phyloP scores from a whole-genome alignment of 2,113 vertebrate species.

The Phalacrocorax brasilianus region DNA sequence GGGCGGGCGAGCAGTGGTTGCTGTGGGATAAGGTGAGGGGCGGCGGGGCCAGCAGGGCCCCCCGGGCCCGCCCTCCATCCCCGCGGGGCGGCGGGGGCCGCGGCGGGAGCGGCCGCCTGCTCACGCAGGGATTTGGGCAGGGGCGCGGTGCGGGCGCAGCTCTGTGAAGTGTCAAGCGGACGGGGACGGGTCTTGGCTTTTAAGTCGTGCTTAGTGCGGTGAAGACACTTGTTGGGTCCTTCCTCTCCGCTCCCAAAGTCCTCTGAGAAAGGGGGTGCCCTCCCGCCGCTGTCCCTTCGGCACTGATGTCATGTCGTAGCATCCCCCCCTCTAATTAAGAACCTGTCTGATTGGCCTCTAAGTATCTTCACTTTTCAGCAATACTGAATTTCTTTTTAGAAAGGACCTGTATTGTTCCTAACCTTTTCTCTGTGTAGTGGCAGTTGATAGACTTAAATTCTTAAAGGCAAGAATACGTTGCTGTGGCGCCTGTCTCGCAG shows the following conservation, averaged over 20 bases:
- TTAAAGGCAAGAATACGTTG: neutral
- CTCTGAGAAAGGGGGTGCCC: too few relatives aligned
- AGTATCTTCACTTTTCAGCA: accelerated
- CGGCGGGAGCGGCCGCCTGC: too few relatives aligned
- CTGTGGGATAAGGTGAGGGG: too few relatives aligned
- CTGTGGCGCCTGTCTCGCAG: accelerated
- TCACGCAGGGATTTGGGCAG: too few relatives aligned
- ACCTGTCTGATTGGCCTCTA: accelerated
- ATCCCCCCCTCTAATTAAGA: accelerated
- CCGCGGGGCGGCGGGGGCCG: too few relatives aligned
- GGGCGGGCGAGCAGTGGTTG: too few relatives aligned
- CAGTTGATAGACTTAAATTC: too few relatives aligned
- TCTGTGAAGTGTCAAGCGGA: neutral
- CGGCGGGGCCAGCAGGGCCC: too few relatives aligned
- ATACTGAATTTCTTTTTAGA: accelerated
- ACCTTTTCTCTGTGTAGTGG: neutral
- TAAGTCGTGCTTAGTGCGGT: neutral
- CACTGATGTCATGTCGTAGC: neutral
- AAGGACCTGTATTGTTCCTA: neutral
- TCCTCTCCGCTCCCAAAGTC: too few relatives aligned
- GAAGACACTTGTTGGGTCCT: neutral
- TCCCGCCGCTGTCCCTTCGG: neutral
- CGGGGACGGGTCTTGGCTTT: neutral
- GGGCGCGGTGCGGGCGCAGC: neutral
- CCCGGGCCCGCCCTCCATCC: too few relatives aligned